Base-by-base conservation (phyloP, 2,113 vertebrate species). In the Columba janthina region DNA sequence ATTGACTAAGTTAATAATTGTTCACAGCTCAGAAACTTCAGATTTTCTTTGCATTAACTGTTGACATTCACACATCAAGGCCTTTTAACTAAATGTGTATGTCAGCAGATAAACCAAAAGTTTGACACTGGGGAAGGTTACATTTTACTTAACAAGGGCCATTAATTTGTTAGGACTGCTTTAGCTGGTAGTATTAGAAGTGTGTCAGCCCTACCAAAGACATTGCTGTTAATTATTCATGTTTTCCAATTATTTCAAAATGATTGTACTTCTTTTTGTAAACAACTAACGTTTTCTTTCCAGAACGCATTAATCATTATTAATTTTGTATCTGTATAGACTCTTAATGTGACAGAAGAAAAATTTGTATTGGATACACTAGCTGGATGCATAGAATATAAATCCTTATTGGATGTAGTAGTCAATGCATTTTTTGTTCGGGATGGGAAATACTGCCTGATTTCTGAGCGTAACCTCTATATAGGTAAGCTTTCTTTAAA, bases 361-460 rank as follows among this genome's bases (percentile, higher is more conserved):
- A 97, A 93, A 10, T 99, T 99, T 89, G 77, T 98, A 20, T 85
- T 98, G 71, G 98, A 98, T 53, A 93, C 98, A 16, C 76, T 99
- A 56, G 97, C 98, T n/a, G 99, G 99, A 65, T 99, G 99, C 85
- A 94, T 98, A 29, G 98, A 98, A 87, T 97, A 99, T 84, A 98
- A 94, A 95, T 97, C 97, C 72, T 64, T 99, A 54, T 87, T 99
- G 97, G 97, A 98, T 61, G 73, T 98, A 32, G 98, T 99, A 29
- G 95, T 99, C 56, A 96, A 98, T 24, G 96, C 98, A 40, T 99
- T 99, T 97, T 99, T 98, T 67, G 92, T 58, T 38, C 97, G 90
- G 46, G 97, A 98, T 20, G 98, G 98, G 38, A 98, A 88, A 65
- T 85, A 89, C 32, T 97, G 98, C 82, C 96, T 94, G 26, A 94